Conservation (phyloP, 2,113 vertebrate species). For the Motacilla alba region DNA sequence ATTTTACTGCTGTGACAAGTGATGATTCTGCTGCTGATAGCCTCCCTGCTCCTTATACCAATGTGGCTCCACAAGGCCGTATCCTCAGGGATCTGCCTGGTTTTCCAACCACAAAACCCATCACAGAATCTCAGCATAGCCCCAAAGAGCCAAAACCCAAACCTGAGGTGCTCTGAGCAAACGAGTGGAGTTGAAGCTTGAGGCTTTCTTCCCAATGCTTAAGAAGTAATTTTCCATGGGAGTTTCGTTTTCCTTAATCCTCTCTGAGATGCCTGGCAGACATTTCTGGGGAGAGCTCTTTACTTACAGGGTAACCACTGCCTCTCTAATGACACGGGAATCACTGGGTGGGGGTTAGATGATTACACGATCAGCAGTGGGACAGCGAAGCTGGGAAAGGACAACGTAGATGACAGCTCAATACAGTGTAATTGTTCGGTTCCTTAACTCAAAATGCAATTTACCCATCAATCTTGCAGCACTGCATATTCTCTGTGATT, state of each 20-base stretch:
- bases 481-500: background rate
- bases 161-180: background rate
- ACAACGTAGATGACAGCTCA: background rate
- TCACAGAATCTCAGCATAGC: rapidly evolving
- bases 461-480: background rate
- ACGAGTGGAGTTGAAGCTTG: background rate
- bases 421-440: background rate
- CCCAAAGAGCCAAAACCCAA: background rate
- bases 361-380: background rate
- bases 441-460: background rate
- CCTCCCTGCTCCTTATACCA: background rate
- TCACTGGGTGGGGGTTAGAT: background rate
- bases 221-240: background rate
- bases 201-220: background rate
- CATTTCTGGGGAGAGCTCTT: background rate
- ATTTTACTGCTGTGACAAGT: background rate
- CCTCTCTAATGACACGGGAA: background rate
- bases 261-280: background rate
- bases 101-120: background rate
- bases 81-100: background rate
- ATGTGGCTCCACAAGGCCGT: background rate
- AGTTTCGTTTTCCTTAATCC: background rate
- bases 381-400: background rate
- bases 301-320: background rate
- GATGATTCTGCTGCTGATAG: background rate